These are phyloP conservation scores for Conomelus anceps DNA, from an alignment of 2,888 invertebrate species.

Conservation along the genomic window DNA sequence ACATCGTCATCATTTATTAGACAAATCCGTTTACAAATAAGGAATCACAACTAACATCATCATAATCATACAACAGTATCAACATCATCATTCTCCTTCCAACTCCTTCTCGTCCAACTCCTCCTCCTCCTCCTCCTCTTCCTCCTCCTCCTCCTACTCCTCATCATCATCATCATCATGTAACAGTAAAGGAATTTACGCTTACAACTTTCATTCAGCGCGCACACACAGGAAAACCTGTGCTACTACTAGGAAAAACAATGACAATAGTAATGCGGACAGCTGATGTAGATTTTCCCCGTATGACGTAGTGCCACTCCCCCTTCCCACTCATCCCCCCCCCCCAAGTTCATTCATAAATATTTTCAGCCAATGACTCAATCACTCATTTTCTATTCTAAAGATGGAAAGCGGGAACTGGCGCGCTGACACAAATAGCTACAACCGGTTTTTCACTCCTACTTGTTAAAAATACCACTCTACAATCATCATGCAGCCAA, in stretches of 20 bases:
- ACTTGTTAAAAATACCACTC: too few species aligned
- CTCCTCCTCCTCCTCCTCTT: too few species aligned
- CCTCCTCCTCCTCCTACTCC: too few species aligned
- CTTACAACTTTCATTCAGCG: neutral
- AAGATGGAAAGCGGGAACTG: neutral
- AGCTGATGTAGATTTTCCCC: neutral
- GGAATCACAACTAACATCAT: neutral
- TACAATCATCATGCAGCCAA: too few species aligned
- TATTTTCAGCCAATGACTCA: neutral
- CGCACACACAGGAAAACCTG: neutral
- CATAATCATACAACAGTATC: neutral
- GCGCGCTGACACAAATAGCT: neutral
- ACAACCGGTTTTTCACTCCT: neutral
- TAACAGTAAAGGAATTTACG: neutral
- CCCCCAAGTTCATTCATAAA: neutral
- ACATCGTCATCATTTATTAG: neutral
- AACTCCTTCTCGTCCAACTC: too few species aligned
- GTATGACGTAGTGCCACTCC: neutral
- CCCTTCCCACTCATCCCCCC: neutral
- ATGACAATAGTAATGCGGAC: too few species aligned
- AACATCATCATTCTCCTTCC: too few species aligned
- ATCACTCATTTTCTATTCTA: neutral
- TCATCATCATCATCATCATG: too few species aligned
- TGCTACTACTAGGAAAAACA: neutral
- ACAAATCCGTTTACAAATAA: neutral